Evolutionary conservation across 2,113 vertebrate genomes (phyloP).

Genomic region (Psittacula cyanocephala): DNA sequence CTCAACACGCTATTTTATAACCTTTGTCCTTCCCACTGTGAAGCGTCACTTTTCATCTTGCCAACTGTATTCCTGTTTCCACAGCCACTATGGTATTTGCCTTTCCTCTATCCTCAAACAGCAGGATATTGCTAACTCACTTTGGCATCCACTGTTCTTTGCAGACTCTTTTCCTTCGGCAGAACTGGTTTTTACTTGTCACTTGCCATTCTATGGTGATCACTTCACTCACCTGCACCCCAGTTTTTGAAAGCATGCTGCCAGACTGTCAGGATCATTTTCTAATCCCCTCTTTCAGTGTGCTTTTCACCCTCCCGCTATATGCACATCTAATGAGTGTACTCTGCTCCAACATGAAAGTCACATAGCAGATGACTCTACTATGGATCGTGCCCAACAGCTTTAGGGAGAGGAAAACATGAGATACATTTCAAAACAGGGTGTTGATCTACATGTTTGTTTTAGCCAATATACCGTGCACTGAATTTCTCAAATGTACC

Average conservation of each 20-base stretch:
- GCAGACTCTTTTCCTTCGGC: neutral
- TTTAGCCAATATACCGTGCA: neutral
- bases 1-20: neutral
- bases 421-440: neutral
- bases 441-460: neutral
- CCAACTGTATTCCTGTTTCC: neutral
- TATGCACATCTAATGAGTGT: neutral
- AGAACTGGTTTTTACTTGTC: neutral
- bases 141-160: neutral
- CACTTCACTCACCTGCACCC: neutral
- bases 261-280: neutral
- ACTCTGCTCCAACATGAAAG: neutral
- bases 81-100: neutral
- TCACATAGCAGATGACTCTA: neutral
- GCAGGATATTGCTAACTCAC: neutral
- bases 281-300: neutral
- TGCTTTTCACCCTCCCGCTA: neutral
- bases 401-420: neutral
- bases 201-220: neutral
- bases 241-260: neutral
- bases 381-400: neutral
- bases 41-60: neutral
- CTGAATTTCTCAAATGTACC: neutral
- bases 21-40: fast-evolving
- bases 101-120: neutral